Evolutionary conservation across 2,797 vertebrate genomes (phyloP).

Genomic region (Gallinago solitaria): DNA sequence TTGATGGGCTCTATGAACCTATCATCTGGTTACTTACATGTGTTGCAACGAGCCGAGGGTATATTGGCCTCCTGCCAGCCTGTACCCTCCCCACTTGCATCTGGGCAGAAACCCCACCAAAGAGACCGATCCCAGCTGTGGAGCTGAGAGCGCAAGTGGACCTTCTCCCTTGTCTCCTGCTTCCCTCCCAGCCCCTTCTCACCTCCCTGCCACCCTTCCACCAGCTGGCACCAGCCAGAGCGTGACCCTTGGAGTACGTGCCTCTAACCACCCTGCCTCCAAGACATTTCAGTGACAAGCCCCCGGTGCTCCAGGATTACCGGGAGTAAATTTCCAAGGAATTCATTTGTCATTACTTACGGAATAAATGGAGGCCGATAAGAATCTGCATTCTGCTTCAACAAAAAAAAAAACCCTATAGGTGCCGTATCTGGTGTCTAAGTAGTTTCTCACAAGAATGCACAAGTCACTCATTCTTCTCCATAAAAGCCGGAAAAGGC

Average conservation of each 20-base stretch:
- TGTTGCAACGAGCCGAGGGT: fast-evolving
- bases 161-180: not conserved
- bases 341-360: slow-evolving; percentile 52
- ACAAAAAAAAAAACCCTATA: slow-evolving; percentile 3
- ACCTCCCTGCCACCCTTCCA: not conserved
- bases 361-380: slow-evolving; percentile 55
- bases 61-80: not conserved
- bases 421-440: slow-evolving; percentile 41
- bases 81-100: not conserved
- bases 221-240: not conserved
- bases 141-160: not conserved
- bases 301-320: not conserved
- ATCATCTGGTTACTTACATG: not conserved
- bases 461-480: slow-evolving; percentile 56
- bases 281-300: not conserved
- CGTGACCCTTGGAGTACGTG: slow-evolving; percentile 29
- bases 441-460: slow-evolving; percentile 64
- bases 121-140: not conserved
- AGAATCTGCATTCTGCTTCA: slow-evolving; percentile 61
- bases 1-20: not conserved
- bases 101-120: not conserved
- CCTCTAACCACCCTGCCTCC: not conserved
- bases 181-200: not conserved
- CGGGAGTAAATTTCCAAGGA: slow-evolving; percentile 42
- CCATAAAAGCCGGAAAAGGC: slow-evolving; percentile 69